phyloP scores from a whole-genome alignment of 2,888 invertebrate species.

The Nomada fabriciana region DNA sequence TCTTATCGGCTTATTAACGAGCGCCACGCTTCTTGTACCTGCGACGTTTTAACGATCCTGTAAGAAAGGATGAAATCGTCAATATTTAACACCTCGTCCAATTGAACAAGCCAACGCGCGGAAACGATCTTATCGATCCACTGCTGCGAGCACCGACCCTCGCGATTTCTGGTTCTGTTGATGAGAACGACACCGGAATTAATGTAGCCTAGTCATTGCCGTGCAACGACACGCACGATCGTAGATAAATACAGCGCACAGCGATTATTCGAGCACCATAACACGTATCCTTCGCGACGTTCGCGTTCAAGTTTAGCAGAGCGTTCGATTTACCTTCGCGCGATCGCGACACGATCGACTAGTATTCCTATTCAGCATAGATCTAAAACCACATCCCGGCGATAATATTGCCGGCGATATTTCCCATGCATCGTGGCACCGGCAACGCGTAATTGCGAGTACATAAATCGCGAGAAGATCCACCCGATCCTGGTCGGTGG shows the following conservation, averaged over 20 bases:
- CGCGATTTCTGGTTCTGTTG: constrained; percentile 30
- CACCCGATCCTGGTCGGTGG: background rate
- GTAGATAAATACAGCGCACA: constrained; percentile 25
- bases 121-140: constrained; percentile 43
- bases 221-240: constrained; percentile 17
- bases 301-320: background rate
- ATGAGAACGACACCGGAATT: constrained; percentile 40
- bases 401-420: background rate
- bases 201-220: constrained; percentile 17
- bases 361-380: background rate
- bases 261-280: background rate
- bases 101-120: constrained; percentile 4
- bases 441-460: constrained; percentile 19
- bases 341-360: background rate
- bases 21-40: constrained; percentile 20
- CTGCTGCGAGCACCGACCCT: constrained; percentile 1
- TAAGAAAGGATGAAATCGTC: constrained; percentile 28
- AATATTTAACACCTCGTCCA: constrained; percentile 51
- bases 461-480: constrained; percentile 27
- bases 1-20: constrained; percentile 37
- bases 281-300: background rate
- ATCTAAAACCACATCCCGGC: background rate
- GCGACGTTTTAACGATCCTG: constrained; percentile 44
- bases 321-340: background rate
- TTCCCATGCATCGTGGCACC: background rate